Evolutionary conservation across 2,888 invertebrate genomes (phyloP).

Genomic region (Pediacus dermestoides): DNA sequence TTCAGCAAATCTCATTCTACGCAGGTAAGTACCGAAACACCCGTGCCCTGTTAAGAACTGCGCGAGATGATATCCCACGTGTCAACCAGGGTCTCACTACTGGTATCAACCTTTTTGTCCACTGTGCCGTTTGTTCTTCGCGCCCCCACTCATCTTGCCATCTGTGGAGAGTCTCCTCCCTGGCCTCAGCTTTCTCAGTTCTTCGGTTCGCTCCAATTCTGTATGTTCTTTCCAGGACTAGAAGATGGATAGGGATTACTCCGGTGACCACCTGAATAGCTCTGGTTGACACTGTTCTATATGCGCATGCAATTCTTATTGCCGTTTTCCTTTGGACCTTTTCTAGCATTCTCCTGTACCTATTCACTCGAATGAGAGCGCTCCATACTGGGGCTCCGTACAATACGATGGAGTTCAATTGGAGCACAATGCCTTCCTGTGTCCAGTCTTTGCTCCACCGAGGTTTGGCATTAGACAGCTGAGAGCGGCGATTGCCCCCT

Average conservation of each 20-base stretch:
- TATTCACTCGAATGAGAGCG: too few species aligned
- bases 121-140: conserved; percentile 4
- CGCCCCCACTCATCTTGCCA: conserved; percentile 16
- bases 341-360: too few species aligned
- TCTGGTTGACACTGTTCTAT: too few species aligned
- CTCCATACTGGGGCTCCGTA: too few species aligned
- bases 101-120: conserved; percentile 17
- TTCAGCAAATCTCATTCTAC: conserved; percentile 16
- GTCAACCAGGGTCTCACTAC: conserved; percentile 15
- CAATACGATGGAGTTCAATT: too few species aligned
- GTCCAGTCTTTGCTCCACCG: too few species aligned
- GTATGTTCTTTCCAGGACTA: conserved; percentile 2
- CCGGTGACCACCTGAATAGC: not conserved
- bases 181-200: not conserved
- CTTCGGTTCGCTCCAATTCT: not conserved
- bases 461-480: too few species aligned
- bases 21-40: conserved; percentile 18
- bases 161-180: not conserved
- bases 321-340: too few species aligned
- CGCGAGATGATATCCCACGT: too few species aligned
- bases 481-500: too few species aligned
- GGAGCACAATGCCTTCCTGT: too few species aligned
- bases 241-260: not conserved
- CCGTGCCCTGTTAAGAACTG: conserved; percentile 26
- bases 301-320: too few species aligned